These are phyloP conservation scores for Peromyscus polionotus DNA, from an alignment of 2,113 vertebrate species.

Conservation along the genomic window DNA sequence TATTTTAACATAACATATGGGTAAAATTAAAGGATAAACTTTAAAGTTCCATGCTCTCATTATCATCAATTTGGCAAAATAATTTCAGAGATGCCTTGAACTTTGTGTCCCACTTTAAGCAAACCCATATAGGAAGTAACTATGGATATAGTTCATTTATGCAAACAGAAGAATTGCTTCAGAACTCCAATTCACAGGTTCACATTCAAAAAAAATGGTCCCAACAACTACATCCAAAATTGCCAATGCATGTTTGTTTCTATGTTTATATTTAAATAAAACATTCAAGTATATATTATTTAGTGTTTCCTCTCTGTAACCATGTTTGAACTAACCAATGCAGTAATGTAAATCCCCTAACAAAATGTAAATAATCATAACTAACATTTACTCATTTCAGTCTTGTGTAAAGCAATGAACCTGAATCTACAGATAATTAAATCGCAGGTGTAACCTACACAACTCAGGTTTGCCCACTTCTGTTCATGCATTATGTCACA, in stretches of 20 bases:
- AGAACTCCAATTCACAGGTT: conserved; percentile 22
- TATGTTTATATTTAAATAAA: conserved; percentile 16
- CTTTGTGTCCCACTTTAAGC: not conserved
- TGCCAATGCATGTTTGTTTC: not conserved
- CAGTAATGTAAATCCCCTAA: not conserved
- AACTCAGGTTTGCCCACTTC: not conserved
- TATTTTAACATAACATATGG: not conserved
- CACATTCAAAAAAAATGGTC: not conserved
- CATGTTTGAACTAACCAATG: not conserved
- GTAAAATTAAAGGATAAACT: not conserved
- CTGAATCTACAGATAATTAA: not conserved
- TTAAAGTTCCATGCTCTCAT: not conserved
- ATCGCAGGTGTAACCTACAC: rapidly evolving
- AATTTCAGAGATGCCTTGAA: conserved; percentile 25
- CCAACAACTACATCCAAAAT: not conserved
- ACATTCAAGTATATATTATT: not conserved
- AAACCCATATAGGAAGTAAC: not conserved
- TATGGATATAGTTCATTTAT: not conserved
- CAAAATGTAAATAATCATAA: not conserved
- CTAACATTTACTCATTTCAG: not conserved
- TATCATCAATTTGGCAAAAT: not conserved
- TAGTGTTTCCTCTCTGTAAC: not conserved
- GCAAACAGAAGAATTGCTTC: conserved; percentile 30
- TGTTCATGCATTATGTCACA: not conserved
- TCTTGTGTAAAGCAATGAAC: not conserved